A percentile compares a stretch with the other conserved stretches of the same genome.
Evolutionary conservation across 2,888 invertebrate species (phyloP).

Genomic region (Luperina nickerlii): DNA sequence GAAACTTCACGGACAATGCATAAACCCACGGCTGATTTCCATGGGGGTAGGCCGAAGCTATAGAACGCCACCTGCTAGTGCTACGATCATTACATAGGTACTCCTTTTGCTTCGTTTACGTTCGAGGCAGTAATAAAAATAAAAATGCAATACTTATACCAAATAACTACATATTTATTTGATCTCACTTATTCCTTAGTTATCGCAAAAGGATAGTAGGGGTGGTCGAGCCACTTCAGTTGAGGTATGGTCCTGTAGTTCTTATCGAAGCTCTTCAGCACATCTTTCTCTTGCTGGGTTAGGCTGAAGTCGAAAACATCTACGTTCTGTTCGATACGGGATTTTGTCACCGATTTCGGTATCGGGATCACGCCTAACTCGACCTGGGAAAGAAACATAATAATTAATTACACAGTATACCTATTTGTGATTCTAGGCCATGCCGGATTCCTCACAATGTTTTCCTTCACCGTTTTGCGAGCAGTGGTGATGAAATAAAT

Average conservation of each 20-base stretch:
- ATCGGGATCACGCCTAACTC: slow-evolving; percentile 79
- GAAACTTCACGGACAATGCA: no score
- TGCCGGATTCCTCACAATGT: no score
- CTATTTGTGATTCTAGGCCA: no score
- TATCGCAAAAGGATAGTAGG: slow-evolving; percentile 79
- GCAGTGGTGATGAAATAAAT: not conserved
- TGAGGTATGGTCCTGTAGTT: slow-evolving; percentile 76
- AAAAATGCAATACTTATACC: no score
- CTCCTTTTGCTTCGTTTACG: no score
- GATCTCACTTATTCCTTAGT: slow-evolving; percentile 21
- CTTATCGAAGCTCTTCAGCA: slow-evolving; percentile 69
- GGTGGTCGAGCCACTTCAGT: slow-evolving; percentile 74
- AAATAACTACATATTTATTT: not conserved
- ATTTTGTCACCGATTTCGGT: slow-evolving; percentile 80
- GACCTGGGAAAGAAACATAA: slow-evolving; percentile 68
- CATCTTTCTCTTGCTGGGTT: slow-evolving; percentile 65
- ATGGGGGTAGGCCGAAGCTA: no score
- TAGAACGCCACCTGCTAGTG: no score
- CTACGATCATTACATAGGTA: no score
- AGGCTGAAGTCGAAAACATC: slow-evolving; percentile 78
- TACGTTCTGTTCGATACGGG: slow-evolving; percentile 78
- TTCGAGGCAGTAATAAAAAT: not conserved
- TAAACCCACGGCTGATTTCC: no score
- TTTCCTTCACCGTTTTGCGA: no score
- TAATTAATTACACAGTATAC: no score